Percentiles rank a stretch among this genome's conserved stretches.
Conservation (phyloP, 2,113 vertebrate species). For the Vulpes vulpes region DNA sequence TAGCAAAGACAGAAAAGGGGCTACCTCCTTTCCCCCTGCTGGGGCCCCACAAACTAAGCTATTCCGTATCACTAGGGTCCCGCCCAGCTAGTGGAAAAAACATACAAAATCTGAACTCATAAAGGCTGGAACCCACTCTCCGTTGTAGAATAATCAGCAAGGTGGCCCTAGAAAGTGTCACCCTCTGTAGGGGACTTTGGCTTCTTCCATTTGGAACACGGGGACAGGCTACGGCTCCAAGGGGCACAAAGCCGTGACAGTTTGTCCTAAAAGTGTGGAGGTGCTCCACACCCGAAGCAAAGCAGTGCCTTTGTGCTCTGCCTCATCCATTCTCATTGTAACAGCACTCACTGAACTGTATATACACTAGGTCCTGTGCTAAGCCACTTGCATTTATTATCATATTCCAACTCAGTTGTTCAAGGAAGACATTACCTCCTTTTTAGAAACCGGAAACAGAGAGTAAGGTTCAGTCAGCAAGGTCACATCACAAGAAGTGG, state of each 20-base stretch:
- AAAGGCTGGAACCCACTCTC: not conserved
- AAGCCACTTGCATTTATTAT: not conserved
- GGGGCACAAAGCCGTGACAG: not conserved
- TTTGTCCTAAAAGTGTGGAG: not conserved
- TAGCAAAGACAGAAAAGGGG: not conserved
- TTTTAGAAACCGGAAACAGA: constrained; percentile 38
- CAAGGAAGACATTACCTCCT: not conserved
- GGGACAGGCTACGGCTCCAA: not conserved
- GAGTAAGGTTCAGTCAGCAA: not conserved
- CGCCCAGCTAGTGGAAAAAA: not conserved
- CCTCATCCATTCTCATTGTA: not conserved
- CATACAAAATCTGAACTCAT: not conserved
- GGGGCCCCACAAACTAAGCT: not conserved
- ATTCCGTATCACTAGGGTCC: not conserved
- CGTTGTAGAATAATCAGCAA: not conserved
- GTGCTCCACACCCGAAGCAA: not conserved
- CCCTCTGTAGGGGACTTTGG: not conserved
- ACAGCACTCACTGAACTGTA: not conserved
- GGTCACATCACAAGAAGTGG: not conserved
- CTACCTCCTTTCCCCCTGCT: not conserved
- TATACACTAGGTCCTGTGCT: not conserved
- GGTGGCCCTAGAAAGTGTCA: not conserved
- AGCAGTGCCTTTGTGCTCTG: not conserved
- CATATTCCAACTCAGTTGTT: not conserved
- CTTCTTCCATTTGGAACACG: not conserved